Base-by-base conservation (phyloP, 2,888 invertebrate genomes). In the Agrotis clavis region DNA sequence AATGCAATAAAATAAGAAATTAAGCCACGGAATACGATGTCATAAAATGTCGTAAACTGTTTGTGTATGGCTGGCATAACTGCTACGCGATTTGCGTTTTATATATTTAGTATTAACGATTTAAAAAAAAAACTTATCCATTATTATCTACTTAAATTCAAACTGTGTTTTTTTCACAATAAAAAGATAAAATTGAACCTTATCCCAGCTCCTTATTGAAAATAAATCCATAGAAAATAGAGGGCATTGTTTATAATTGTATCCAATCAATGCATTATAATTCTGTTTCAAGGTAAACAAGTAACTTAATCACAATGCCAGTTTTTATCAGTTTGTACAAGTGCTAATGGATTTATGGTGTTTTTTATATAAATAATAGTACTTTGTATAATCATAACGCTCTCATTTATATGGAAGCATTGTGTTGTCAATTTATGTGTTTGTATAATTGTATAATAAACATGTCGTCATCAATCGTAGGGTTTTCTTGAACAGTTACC, bases 401-500 rank as follows among this genome's bases (percentile, higher is more conserved):
- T 62, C 82, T 48, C 72, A 79, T 79, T 82, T 57, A 67, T 73
- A 75, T 75, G 70, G 45, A 74, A 35, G 61, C 56, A 57, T 60
- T 61, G 70, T 78, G 45, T 47, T 66, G 21, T 47, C 21, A 48
- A 71, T 78, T 67, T 81, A 82, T 82, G 56, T 59, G 54, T 64
- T 67, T 68, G 51, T 66, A 66, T 77, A 71, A 71, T 77, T 25
- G 3, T 48, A 25, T 25, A 19, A 77, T 79, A 79, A 81, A 81
- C 50, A 75, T 18, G 47, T 62, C 57, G 6, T 18, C 25, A 57
- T 62, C 0, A 19, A n/a, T 76, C 19, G 45, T 48, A 6, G 11
- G 3, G 13, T 50, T 57, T 51, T 13, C 60, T 75, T 59, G 5
- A 9, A 19, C 0, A 25, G 19, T n/a, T 54, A 45, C 25, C 56